Percentiles rank a stretch among this genome's conserved stretches.
Conservation (phyloP, 2,797 vertebrate genomes). For the Epinephelus awoara region DNA sequence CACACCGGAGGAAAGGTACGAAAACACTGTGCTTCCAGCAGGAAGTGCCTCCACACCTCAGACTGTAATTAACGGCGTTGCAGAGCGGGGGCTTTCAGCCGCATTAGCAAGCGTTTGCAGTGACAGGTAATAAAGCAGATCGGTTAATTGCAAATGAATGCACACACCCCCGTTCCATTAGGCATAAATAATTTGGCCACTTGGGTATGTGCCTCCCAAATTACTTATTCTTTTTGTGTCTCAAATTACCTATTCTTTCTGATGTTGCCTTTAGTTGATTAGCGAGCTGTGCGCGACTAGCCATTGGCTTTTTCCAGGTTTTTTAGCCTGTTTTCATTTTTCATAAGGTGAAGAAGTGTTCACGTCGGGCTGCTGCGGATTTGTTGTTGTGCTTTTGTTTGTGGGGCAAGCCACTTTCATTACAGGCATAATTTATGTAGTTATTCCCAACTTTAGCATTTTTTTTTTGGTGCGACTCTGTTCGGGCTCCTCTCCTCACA, state of each 20-base stretch:
- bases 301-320: slow-evolving; percentile 86
- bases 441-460: slow-evolving; percentile 68
- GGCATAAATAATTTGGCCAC: slow-evolving; percentile 90
- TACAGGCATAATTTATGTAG: slow-evolving; percentile 70
- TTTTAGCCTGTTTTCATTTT: slow-evolving; percentile 64
- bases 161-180: slow-evolving; percentile 83
- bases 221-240: slow-evolving; percentile 91
- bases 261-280: slow-evolving; percentile 89
- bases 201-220: slow-evolving; percentile 86
- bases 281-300: slow-evolving; percentile 80
- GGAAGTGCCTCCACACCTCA: slow-evolving; percentile 75
- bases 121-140: slow-evolving; percentile 87
- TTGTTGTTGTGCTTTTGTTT: slow-evolving; percentile 62
- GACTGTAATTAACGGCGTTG: slow-evolving; percentile 66
- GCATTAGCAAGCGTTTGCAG: slow-evolving; percentile 69
- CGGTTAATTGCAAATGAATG: slow-evolving; percentile 86
- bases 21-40: slow-evolving; percentile 35
- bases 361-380: slow-evolving; percentile 11
- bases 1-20: slow-evolving; percentile 34
- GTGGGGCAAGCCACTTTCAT: slow-evolving; percentile 32
- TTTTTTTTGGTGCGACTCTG: slow-evolving; percentile 41
- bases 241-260: slow-evolving; percentile 90
- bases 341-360: slow-evolving; percentile 57
- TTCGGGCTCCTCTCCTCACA: slow-evolving; percentile 63
- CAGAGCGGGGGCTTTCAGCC: slow-evolving; percentile 52